Evolutionary conservation across 2,113 vertebrate species (phyloP), one percentile per base, ranked within the genome.

Genomic region (Aphelocoma coerulescens): DNA sequence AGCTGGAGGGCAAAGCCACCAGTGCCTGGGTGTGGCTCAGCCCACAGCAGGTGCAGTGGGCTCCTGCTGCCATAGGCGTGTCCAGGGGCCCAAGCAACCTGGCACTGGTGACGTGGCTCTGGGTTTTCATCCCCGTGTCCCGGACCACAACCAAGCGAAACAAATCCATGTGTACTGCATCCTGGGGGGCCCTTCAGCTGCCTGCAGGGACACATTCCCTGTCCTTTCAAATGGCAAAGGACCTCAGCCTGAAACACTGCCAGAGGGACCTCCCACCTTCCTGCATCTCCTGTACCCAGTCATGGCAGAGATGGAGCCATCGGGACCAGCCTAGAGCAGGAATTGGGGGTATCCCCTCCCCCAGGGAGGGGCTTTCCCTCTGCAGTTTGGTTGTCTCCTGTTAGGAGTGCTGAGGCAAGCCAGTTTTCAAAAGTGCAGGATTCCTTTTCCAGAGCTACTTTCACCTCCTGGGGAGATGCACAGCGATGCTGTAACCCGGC

Each of bases 401-500:
- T 15, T 7, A 62, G 41, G 28, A 54, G 4, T 5, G 32, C 19
- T 43, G 86, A 33, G 46, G 30, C 1, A 37, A 78, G 33, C 16
- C 51, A 27, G 59, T 17, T 65, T 85, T 58, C 48, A 30, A 0
- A 57, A 61, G 39, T 44, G 26, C 11, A 11, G 13, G 19, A 9
- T 51, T 81, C 57, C 19, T 71, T 62, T 89, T 13, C 17, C 55
- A 84, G 54, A 30, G 12, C 6, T 79, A 35, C 23, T 85, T 71
- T 54, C 28, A 3, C 28, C 33, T 57, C 51, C 23, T 19, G 21
- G 43, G 20, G 35, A 61, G 62, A 48, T 65, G 65, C 4, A 4
- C 2, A 24, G 17, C 0, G 0, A 1, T 15, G 23, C 43, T 46
- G 8, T 13, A 1, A 9, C 32, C 51, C 0, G 0, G 8, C 13